Percentiles rank a stretch among this genome's conserved stretches.
Evolutionary conservation across 2,113 vertebrate genomes (phyloP).

Genomic region (Myrmecobius fasciatus): DNA sequence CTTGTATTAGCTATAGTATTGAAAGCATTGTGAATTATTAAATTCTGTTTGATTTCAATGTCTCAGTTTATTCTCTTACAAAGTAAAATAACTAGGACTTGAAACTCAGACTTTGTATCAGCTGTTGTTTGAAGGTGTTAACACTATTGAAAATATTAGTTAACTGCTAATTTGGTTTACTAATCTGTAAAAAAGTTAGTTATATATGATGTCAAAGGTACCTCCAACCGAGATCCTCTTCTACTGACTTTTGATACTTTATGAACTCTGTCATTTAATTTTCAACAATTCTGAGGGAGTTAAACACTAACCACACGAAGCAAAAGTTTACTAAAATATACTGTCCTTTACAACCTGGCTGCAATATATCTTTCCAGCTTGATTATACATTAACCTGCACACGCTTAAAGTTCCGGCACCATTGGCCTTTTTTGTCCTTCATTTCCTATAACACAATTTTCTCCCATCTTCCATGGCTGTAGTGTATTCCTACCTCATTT

Average conservation of each 20-base stretch:
- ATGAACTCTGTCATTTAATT: not conserved
- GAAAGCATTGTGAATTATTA: not conserved
- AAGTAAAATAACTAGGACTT: not conserved
- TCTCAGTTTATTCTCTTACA: slow-evolving; percentile 21
- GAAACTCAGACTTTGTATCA: slow-evolving; percentile 3
- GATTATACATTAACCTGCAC: not conserved
- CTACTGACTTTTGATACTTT: not conserved
- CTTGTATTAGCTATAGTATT: not conserved
- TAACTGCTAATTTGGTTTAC: slow-evolving; percentile 22
- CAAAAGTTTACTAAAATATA: not conserved
- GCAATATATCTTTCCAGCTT: not conserved
- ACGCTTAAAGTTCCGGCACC: not conserved
- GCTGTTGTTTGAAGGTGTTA: slow-evolving; percentile 37
- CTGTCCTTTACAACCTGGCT: not conserved
- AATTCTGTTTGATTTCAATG: not conserved
- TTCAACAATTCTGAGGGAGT: not conserved
- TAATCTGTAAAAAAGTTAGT: not conserved
- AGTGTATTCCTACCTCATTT: not conserved
- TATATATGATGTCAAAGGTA: not conserved
- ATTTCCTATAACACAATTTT: not conserved
- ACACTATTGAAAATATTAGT: slow-evolving; percentile 28
- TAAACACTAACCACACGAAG: not conserved
- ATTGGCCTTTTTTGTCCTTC: not conserved
- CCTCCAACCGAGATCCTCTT: not conserved
- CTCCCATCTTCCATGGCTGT: not conserved